Conservation (phyloP, 2,888 invertebrate genomes). For the Ectemnius lituratus region DNA sequence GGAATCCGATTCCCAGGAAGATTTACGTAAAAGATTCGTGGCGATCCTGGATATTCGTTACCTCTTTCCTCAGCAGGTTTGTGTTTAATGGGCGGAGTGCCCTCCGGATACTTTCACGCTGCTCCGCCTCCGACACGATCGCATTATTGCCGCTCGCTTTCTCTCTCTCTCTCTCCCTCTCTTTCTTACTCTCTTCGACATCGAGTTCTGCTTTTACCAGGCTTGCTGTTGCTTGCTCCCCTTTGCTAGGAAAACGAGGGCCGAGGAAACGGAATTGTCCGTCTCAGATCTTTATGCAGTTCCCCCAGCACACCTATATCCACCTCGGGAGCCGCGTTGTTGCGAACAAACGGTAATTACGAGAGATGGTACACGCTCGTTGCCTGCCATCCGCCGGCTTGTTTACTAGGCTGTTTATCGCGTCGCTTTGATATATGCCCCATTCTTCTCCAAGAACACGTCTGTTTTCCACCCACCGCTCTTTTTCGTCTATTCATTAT, state of each 20-base stretch:
- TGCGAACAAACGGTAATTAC: slow-evolving; percentile 27
- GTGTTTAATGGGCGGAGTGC: slow-evolving; percentile 65
- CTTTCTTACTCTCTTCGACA: no score
- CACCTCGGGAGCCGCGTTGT: neutral
- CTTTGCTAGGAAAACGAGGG: neutral
- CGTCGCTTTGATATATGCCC: slow-evolving; percentile 8
- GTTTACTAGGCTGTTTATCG: slow-evolving; percentile 34
- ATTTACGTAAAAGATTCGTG: slow-evolving; percentile 40
- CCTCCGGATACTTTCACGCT: slow-evolving; percentile 57
- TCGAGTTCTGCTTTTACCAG: no score
- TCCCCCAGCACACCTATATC: no score
- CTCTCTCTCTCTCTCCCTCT: no score
- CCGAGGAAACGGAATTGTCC: slow-evolving; percentile 20
- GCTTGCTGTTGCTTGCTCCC: neutral
- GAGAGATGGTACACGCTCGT: slow-evolving; percentile 11
- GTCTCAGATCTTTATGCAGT: neutral
- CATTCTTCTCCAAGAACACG: neutral
- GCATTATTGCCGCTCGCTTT: slow-evolving; percentile 39
- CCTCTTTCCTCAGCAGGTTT: slow-evolving; percentile 56
- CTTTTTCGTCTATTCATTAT: slow-evolving; percentile 1
- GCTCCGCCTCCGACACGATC: slow-evolving; percentile 63
- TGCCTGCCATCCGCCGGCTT: slow-evolving; percentile 30
- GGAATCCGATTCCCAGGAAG: slow-evolving; percentile 39
- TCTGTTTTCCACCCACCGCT: neutral
- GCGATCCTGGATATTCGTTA: slow-evolving; percentile 46